A percentile compares a stretch with the other conserved stretches of the same genome.
These are phyloP conservation scores for Muntiacus reevesi DNA, from an alignment of 2,113 vertebrate genomes.

Conservation along the genomic window DNA sequence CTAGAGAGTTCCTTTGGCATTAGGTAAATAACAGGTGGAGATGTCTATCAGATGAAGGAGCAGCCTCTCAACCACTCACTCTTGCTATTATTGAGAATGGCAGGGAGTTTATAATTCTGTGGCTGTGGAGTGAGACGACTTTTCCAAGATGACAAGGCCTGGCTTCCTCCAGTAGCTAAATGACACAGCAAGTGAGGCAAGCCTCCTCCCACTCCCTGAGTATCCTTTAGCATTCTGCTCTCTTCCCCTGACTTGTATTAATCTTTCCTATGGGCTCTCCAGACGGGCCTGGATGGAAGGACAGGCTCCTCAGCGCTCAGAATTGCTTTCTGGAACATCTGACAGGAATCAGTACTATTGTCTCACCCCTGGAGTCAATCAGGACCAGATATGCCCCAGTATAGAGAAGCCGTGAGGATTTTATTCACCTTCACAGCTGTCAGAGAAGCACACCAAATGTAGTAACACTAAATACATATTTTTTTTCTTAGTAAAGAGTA, in stretches of 20 bases:
- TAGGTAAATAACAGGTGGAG: conserved; percentile 34
- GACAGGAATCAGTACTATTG: neutral
- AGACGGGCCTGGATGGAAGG: no score
- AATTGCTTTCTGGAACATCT: neutral
- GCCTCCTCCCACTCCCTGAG: neutral
- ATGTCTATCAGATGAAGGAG: conserved; percentile 13
- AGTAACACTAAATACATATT: neutral
- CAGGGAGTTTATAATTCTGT: neutral
- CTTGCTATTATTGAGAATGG: neutral
- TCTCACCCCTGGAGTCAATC: neutral
- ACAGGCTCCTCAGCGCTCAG: neutral
- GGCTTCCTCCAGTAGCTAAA: neutral
- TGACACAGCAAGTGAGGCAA: no score
- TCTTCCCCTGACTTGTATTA: neutral
- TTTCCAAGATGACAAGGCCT: neutral
- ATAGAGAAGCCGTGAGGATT: neutral
- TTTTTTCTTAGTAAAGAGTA: neutral
- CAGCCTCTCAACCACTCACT: neutral
- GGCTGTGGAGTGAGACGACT: neutral
- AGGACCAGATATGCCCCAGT: neutral
- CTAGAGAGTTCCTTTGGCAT: neutral
- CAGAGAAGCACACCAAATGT: neutral
- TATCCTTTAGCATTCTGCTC: neutral
- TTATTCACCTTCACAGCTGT: neutral
- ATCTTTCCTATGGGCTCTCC: neutral